Conservation (phyloP, 2,888 invertebrate genomes). For the Tinea semifulvella region DNA sequence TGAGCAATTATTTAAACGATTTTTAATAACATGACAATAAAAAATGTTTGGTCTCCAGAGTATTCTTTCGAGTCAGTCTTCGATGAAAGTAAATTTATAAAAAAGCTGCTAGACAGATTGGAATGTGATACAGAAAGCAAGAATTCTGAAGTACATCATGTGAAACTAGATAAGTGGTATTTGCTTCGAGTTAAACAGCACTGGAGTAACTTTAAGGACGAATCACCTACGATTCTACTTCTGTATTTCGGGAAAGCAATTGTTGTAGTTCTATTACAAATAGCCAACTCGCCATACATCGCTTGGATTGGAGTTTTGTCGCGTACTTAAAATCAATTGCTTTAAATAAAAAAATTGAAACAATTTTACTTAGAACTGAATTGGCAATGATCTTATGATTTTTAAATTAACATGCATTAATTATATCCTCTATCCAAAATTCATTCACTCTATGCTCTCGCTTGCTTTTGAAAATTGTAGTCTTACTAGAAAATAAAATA, state of each 20-base stretch:
- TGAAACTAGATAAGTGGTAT: background rate
- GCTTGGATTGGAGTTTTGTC: no score
- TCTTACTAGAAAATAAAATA: no score
- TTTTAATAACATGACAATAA: background rate
- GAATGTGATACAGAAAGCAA: slow-evolving; percentile 12
- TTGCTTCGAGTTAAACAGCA: slow-evolving; percentile 2
- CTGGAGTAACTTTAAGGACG: slow-evolving; percentile 5
- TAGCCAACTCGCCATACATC: no score
- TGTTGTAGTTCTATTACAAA: no score
- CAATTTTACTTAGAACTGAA: no score
- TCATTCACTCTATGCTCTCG: no score
- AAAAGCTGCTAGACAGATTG: slow-evolving; percentile 14
- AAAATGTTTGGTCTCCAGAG: slow-evolving; percentile 3
- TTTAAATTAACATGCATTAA: no score
- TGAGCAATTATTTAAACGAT: slow-evolving; percentile 5
- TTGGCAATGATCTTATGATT: no score
- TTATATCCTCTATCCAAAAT: no score
- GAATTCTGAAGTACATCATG: background rate
- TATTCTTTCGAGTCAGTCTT: slow-evolving; percentile 12
- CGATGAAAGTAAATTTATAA: slow-evolving; percentile 3
- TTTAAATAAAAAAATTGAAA: no score
- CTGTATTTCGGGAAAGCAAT: slow-evolving; percentile 10
- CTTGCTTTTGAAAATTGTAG: no score
- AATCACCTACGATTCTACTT: background rate
- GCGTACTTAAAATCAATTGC: no score